phyloP scores from a whole-genome alignment of 1,140 invertebrate species.

The Triops longicaudatus region DNA sequence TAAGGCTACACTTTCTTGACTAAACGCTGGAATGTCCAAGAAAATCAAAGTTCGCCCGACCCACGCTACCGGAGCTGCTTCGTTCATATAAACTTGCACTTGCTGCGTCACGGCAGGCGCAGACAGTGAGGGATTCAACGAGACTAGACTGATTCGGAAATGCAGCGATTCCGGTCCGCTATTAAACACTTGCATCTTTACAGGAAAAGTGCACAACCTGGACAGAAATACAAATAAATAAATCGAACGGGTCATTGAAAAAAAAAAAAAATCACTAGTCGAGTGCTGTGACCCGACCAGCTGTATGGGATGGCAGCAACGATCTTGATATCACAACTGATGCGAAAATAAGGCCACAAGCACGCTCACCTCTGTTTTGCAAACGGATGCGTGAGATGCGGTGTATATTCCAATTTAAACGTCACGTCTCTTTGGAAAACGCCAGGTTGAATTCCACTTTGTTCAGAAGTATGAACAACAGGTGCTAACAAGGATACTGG shows the following conservation, averaged over 20 bases:
- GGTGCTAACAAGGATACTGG: neutral
- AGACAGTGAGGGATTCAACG: neutral
- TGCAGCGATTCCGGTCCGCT: neutral
- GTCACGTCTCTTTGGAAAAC: neutral
- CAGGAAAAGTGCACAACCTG: neutral
- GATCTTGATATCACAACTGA: too few relatives aligned
- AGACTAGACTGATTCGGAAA: constrained; percentile 5
- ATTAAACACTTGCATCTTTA: neutral
- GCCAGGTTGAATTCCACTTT: neutral
- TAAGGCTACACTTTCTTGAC: neutral
- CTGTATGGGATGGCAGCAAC: too few relatives aligned
- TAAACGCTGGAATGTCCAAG: neutral
- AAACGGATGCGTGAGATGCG: neutral
- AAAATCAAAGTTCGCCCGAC: neutral
- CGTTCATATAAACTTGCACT: constrained; percentile 7
- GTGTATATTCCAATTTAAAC: neutral
- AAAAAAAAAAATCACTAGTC: too few relatives aligned
- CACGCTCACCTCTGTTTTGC: neutral
- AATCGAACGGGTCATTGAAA: too few relatives aligned
- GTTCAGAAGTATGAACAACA: neutral
- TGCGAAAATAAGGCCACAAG: too few relatives aligned
- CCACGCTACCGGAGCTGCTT: neutral
- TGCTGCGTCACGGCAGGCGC: neutral
- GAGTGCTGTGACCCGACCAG: too few relatives aligned
- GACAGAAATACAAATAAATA: neutral